Evolutionary conservation across 2,888 invertebrate genomes (phyloP), one percentile per base, ranked within the genome.

Genomic region (Aproaerema taeniolella): DNA sequence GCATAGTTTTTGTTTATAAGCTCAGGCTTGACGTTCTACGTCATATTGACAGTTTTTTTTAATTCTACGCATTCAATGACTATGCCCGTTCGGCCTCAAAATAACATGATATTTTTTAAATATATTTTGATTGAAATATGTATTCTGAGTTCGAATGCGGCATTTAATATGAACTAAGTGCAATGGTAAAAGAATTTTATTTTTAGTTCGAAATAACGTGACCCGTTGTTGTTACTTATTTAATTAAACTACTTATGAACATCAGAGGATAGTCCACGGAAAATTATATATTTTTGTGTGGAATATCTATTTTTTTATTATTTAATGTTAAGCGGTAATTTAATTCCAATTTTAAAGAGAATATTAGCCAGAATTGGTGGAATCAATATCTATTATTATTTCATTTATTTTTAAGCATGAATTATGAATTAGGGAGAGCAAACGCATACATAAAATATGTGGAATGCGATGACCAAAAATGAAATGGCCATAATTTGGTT

Each of bases 1-100:
- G 58, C 55, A 52, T 56, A 45, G 50, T 45, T 42, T 46, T 47
- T 39, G 51, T 49, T 51, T 45, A 41, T 34, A 38, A 36, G 42
- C 40, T 31, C 33, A 39, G 41, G 41, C 41, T 46, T 41, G 43
- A 49, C 45, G 42, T 49, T 37, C 30, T 38, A 45, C 39, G 49
- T 43, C 46, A 43, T 32, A 44, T 46, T 52, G 49, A 52, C 49
- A 49, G 43, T 42, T 47, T 49, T 49, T 45, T 47, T 51, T 43
- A 41, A 45, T 47, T 33, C 8, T 31, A 38, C 31, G 47, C 45
- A 41, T 45, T 25, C 25, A 37, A 42, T 49, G 51, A 44, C 48
- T 47, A 43, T 41, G 48, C 45, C 45, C 35, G 31, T 47, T 50
- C 39, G 41, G 47, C 47, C 45, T 46, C 42, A 37, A 17, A 28